Evolutionary conservation across 1,140 invertebrate genomes (phyloP).

Genomic region (Psix sp.): DNA sequence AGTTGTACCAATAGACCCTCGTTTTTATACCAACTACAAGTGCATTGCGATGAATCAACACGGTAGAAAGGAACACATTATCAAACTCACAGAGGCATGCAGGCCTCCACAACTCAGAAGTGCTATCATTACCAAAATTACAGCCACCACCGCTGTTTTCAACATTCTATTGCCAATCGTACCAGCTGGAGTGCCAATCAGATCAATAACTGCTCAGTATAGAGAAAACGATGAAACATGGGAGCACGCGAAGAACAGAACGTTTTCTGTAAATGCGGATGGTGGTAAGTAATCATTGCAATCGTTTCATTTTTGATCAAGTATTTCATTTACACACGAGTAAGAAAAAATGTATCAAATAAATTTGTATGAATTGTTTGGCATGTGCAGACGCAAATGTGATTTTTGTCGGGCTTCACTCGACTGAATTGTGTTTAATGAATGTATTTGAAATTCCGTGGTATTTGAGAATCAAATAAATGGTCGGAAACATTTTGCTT

Average conservation of each 20-base stretch:
- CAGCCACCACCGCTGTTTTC: slow-evolving; percentile 90
- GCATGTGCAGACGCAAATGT: too few relatives aligned
- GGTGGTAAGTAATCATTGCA: slow-evolving; percentile 16
- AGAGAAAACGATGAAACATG: slow-evolving; percentile 81
- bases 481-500: too few relatives aligned
- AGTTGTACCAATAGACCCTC: slow-evolving; percentile 80
- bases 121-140: slow-evolving; percentile 81
- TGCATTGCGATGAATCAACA: slow-evolving; percentile 88
- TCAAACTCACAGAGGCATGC: slow-evolving; percentile 85
- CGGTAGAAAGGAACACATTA: slow-evolving; percentile 81
- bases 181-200: slow-evolving; percentile 85
- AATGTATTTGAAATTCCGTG: too few relatives aligned
- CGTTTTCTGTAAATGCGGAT: slow-evolving; percentile 84
- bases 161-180: slow-evolving; percentile 84
- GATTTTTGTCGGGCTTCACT: too few relatives aligned
- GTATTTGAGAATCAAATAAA: too few relatives aligned
- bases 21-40: slow-evolving; percentile 86
- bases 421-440: too few relatives aligned
- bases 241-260: slow-evolving; percentile 82
- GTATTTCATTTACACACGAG: too few relatives aligned
- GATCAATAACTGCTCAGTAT: slow-evolving; percentile 85
- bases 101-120: slow-evolving; percentile 79
- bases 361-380: too few relatives aligned
- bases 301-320: too few relatives aligned
- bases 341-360: too few relatives aligned